Percentiles rank a stretch among this genome's conserved stretches.
phyloP scores from a whole-genome alignment of 1,140 invertebrate genomes.

The Lordiphosa stackelbergi region DNA sequence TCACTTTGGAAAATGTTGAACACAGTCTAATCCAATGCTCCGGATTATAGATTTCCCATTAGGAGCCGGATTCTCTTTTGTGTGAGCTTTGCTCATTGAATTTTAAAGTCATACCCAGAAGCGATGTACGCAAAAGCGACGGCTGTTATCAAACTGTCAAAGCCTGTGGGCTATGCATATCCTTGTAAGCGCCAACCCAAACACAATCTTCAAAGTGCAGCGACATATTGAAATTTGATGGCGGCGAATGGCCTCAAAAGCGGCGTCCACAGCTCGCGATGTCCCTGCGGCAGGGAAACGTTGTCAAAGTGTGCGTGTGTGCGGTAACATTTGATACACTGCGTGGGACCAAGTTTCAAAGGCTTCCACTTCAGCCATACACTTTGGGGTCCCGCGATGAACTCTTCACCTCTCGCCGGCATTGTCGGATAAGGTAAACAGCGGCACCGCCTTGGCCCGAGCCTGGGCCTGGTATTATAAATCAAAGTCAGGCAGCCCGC shows the following conservation, averaged over 20 bases:
- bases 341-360: constrained; percentile 50
- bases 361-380: constrained; percentile 12
- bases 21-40: no score
- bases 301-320: constrained; percentile 28
- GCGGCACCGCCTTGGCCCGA: neutral
- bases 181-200: constrained; percentile 5
- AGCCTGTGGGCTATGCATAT: constrained; percentile 4
- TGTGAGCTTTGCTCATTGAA: no score
- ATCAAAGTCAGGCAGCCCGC: constrained; percentile 52
- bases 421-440: no score
- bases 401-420: neutral
- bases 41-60: no score
- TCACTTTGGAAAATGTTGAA: no score
- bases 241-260: constrained; percentile 2
- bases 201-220: constrained; percentile 36
- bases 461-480: constrained; percentile 44
- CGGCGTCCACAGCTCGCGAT: constrained; percentile 5
- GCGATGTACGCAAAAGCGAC: neutral
- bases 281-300: constrained; percentile 34
- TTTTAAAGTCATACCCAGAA: constrained; percentile 5
- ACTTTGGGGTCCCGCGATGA: neutral
- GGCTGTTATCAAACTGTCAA: constrained; percentile 2
- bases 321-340: constrained; percentile 39
- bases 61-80: no score
- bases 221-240: constrained; percentile 50